A percentile compares a stretch with the other conserved stretches of the same genome.
These are phyloP conservation scores for Calcarius lapponicus DNA, from an alignment of 2,797 vertebrate genomes.

Conservation along the genomic window DNA sequence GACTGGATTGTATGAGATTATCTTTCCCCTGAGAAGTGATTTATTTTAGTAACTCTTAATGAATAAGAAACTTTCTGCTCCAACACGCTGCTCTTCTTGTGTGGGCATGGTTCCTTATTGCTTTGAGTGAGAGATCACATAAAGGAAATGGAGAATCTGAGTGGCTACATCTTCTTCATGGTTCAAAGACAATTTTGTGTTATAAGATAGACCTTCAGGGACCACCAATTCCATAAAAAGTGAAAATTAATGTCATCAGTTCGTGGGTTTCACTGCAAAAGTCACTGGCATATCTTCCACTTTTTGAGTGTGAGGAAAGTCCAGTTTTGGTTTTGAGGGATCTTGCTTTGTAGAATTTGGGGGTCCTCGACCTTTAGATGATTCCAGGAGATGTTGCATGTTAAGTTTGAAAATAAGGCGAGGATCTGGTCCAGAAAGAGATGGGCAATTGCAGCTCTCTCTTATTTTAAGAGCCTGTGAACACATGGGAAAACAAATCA, in stretches of 20 bases:
- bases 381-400: constrained; percentile 78
- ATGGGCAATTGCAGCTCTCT: constrained; percentile 86
- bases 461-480: constrained; percentile 91
- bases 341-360: constrained; percentile 16
- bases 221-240: background rate
- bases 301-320: constrained; percentile 50
- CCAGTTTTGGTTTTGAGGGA: constrained; percentile 57
- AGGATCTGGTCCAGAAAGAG: constrained; percentile 86
- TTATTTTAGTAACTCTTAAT: constrained; percentile 57
- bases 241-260: background rate
- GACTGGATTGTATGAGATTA: constrained; percentile 33
- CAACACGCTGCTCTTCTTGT: background rate
- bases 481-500: constrained; percentile 57
- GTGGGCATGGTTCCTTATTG: constrained; percentile 3
- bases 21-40: constrained; percentile 57
- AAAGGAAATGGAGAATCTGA: background rate
- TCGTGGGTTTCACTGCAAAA: constrained; percentile 57
- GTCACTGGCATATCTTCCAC: constrained; percentile 68
- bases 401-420: constrained; percentile 82
- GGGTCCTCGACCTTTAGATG: constrained; percentile 9
- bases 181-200: background rate
- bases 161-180: constrained; percentile 3
- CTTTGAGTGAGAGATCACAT: constrained; percentile 12
- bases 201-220: background rate
- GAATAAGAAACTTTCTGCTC: constrained; percentile 47